Evolutionary conservation across 2,113 vertebrate genomes (phyloP).

Genomic region (Nannospalax galili): DNA sequence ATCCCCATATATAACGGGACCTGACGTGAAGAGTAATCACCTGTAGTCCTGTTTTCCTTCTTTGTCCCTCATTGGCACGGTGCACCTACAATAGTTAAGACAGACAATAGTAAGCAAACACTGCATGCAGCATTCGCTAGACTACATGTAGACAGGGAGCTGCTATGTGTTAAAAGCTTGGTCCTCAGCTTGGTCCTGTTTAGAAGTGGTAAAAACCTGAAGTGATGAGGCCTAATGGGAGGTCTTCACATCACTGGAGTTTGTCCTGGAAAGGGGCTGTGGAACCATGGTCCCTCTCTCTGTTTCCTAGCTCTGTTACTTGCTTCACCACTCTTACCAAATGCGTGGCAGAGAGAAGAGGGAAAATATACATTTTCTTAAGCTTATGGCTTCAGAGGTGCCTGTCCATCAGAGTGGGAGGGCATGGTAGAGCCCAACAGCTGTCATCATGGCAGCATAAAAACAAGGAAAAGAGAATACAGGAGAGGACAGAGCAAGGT

Average conservation of each 20-base stretch:
- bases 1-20: not conserved
- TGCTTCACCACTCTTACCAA: not conserved
- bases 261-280: not conserved
- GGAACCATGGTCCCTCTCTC: not conserved
- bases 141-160: not conserved
- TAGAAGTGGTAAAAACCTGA: not conserved
- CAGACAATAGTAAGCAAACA: not conserved
- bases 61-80: slow-evolving; percentile 97
- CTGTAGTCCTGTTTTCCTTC: slow-evolving; percentile 98
- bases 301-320: not conserved
- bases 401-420: not conserved
- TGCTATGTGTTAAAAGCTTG: not conserved
- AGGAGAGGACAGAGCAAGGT: not conserved
- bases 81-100: slow-evolving; percentile 86
- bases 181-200: not conserved
- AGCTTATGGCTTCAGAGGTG: not conserved
- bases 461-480: not conserved
- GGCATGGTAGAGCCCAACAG: not conserved
- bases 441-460: too few relatives aligned
- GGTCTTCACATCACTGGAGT: not conserved
- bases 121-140: rapidly evolving
- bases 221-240: not conserved
- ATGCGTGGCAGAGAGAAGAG: not conserved
- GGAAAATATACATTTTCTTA: not conserved
- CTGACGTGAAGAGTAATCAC: slow-evolving; percentile 80